Evolutionary conservation across 2,113 vertebrate species (phyloP).

Genomic region (Colaptes auratus): DNA sequence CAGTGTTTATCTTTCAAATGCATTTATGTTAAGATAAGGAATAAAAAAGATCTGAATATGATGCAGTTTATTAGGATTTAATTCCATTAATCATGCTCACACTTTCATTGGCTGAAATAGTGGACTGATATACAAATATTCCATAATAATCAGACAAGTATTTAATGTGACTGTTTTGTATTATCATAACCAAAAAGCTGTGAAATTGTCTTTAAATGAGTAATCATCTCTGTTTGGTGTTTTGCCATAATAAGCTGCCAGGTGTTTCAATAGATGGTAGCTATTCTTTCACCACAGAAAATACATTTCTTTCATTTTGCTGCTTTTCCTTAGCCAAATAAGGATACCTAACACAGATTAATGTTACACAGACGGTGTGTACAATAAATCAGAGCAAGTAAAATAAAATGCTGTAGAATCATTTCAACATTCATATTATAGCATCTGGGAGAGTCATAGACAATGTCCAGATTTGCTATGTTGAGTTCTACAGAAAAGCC

Average conservation of each 20-base stretch:
- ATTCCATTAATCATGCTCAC: not conserved
- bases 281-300: not conserved
- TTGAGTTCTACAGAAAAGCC: not conserved
- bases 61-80: not conserved
- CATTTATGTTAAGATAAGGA: not conserved
- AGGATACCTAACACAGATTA: not conserved
- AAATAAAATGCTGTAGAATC: not conserved
- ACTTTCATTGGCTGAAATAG: not conserved
- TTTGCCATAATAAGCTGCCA: not conserved
- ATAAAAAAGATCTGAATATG: not conserved
- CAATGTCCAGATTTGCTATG: not conserved
- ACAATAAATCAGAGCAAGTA: not conserved
- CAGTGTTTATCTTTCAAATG: not conserved
- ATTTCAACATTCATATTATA: not conserved
- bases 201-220: not conserved
- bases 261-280: not conserved
- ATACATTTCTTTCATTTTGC: not conserved
- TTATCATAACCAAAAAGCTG: not conserved
- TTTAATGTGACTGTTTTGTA: not conserved
- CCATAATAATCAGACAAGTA: not conserved
- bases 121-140: not conserved
- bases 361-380: not conserved
- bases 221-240: not conserved
- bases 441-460: not conserved
- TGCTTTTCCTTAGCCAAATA: not conserved